These are phyloP conservation scores for Pagetopsis macropterus DNA, from an alignment of 2,797 vertebrate species.

Conservation along the genomic window DNA sequence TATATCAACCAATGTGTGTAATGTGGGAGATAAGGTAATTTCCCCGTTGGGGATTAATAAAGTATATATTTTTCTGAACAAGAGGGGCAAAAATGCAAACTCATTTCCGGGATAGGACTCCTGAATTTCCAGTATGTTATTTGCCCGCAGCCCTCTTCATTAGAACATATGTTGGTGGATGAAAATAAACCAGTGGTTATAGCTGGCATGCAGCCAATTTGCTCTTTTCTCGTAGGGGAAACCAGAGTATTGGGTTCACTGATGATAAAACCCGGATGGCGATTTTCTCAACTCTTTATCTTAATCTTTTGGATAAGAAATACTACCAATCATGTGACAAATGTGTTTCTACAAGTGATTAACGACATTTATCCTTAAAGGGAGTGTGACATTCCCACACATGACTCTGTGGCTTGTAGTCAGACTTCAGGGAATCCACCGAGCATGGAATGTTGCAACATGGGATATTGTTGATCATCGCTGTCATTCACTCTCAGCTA, in stretches of 20 bases:
- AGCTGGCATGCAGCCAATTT: not conserved
- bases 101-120: no score
- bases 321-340: slow-evolving; percentile 32
- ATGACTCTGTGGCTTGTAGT: slow-evolving; percentile 24
- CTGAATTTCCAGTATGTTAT: slow-evolving; percentile 10
- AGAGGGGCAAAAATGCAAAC: no score
- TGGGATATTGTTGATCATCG: slow-evolving; percentile 44
- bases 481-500: slow-evolving; percentile 10
- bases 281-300: slow-evolving; percentile 15
- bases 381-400: slow-evolving; percentile 51
- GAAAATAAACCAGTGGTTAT: not conserved
- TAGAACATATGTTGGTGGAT: slow-evolving; percentile 1
- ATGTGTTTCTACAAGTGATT: slow-evolving; percentile 21
- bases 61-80: no score
- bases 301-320: slow-evolving; percentile 2
- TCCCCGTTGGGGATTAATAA: no score
- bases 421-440: not conserved
- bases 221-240: slow-evolving; percentile 15
- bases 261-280: slow-evolving; percentile 38
- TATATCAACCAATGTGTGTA: no score
- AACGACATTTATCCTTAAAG: not conserved
- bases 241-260: slow-evolving; percentile 10
- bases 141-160: not conserved
- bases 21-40: no score
- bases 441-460: slow-evolving; percentile 40